A percentile compares a stretch with the other conserved stretches of the same genome.
These are phyloP conservation scores for Rhinichthys osculus DNA, from an alignment of 2,797 vertebrate genomes.

Conservation along the genomic window DNA sequence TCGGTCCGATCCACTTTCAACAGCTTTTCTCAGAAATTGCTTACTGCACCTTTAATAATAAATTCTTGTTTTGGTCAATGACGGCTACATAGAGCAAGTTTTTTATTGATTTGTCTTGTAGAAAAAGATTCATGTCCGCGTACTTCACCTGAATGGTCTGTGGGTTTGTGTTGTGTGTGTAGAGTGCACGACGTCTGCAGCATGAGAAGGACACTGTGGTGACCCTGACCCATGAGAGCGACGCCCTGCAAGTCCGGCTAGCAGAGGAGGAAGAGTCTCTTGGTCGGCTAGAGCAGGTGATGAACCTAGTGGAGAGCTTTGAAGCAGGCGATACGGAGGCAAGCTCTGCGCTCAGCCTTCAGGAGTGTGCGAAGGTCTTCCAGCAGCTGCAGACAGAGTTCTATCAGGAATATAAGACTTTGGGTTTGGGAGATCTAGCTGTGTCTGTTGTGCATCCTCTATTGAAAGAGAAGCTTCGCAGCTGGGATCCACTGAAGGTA, in stretches of 20 bases:
- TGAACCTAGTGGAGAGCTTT: slow-evolving; percentile 90
- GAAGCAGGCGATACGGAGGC: slow-evolving; percentile 82
- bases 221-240: slow-evolving; percentile 89
- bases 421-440: slow-evolving; percentile 89
- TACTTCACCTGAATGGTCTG: neutral
- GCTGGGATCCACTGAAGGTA: slow-evolving; percentile 95
- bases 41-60: neutral
- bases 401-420: slow-evolving; percentile 93
- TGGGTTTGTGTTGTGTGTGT: neutral
- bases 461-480: slow-evolving; percentile 89
- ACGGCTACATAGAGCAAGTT: neutral
- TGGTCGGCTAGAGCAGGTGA: slow-evolving; percentile 86
- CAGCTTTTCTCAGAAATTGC: neutral
- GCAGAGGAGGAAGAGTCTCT: slow-evolving; percentile 83
- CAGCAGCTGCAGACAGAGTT: slow-evolving; percentile 93
- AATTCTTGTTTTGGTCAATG: neutral
- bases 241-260: slow-evolving; percentile 83
- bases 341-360: slow-evolving; percentile 83
- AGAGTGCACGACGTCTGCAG: slow-evolving; percentile 92
- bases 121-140: neutral
- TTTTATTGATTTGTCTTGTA: neutral
- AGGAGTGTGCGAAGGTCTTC: slow-evolving; percentile 89
- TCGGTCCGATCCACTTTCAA: too few relatives aligned
- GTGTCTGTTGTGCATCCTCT: slow-evolving; percentile 92
- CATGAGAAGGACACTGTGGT: slow-evolving; percentile 95